These are phyloP conservation scores for Syngnathus typhle DNA, from an alignment of 2,113 vertebrate species.

Conservation along the genomic window DNA sequence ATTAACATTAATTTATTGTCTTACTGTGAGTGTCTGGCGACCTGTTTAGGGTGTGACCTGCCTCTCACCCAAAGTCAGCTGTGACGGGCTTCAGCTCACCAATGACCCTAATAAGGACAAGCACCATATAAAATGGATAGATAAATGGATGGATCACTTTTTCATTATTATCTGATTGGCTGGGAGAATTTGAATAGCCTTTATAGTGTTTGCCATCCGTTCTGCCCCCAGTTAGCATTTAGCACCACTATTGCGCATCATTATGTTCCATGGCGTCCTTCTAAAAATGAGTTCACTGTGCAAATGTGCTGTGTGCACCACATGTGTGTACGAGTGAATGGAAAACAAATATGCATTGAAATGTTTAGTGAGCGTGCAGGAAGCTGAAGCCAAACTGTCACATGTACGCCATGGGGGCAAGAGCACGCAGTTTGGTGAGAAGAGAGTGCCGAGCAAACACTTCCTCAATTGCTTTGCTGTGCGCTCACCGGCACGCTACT, in stretches of 20 bases:
- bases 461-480: slow-evolving; percentile 2
- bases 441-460: slow-evolving; percentile 55
- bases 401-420: slow-evolving; percentile 36
- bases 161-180: background rate
- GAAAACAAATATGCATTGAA: slow-evolving; percentile 30
- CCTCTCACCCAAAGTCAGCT: too few species aligned
- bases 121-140: too few species aligned
- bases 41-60: too few species aligned
- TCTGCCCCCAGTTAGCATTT: background rate
- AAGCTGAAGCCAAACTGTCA: slow-evolving; percentile 53
- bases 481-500: background rate
- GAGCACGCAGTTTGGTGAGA: slow-evolving; percentile 64
- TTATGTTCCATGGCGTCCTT: slow-evolving; percentile 9
- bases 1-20: background rate
- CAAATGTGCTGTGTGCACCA: slow-evolving; percentile 2
- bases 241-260: background rate
- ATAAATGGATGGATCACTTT: background rate
- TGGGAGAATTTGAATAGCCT: background rate
- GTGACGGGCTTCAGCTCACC: too few species aligned
- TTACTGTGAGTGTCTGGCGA: background rate
- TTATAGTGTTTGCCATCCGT: background rate
- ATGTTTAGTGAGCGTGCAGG: slow-evolving; percentile 32
- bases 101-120: too few species aligned
- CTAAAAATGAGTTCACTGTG: background rate
- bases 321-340: slow-evolving; percentile 11